Conservation (phyloP, 2,113 vertebrate genomes). For the Chloebia gouldiae region DNA sequence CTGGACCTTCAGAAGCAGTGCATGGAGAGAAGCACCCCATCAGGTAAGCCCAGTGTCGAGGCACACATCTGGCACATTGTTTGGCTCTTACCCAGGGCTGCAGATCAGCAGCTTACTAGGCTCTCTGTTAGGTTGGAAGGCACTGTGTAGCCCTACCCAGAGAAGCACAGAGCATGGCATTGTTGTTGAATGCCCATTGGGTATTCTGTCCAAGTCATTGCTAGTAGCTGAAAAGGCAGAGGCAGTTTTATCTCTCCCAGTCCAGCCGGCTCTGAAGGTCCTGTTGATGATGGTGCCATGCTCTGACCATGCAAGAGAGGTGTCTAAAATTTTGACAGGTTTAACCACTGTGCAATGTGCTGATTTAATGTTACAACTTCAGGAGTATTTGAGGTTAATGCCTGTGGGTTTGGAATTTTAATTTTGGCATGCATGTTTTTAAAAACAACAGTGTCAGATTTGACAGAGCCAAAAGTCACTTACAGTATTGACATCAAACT, state of each 20-base stretch:
- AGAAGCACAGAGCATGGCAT: accelerated
- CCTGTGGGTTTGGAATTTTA: neutral
- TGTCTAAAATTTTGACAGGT: neutral
- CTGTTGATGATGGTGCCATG: neutral
- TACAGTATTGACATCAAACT: neutral
- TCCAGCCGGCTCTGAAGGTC: neutral
- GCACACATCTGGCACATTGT: accelerated
- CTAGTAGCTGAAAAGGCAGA: neutral
- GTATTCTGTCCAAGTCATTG: accelerated
- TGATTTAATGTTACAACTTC: neutral
- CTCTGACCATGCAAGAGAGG: neutral
- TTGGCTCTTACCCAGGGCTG: accelerated
- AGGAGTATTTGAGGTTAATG: neutral
- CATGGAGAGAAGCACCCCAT: neutral
- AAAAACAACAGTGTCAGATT: neutral
- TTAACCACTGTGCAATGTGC: neutral
- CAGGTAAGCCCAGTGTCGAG: slow-evolving; percentile 32
- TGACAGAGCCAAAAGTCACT: neutral
- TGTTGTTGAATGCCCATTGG: neutral
- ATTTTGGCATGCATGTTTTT: neutral
- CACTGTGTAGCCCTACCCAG: neutral
- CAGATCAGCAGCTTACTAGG: neutral
- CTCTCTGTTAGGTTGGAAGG: neutral
- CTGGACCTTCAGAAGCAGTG: slow-evolving; percentile 72
- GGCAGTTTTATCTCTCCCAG: neutral